Base-by-base conservation (phyloP, 2,888 invertebrate species). In the Brenthis hecate region DNA sequence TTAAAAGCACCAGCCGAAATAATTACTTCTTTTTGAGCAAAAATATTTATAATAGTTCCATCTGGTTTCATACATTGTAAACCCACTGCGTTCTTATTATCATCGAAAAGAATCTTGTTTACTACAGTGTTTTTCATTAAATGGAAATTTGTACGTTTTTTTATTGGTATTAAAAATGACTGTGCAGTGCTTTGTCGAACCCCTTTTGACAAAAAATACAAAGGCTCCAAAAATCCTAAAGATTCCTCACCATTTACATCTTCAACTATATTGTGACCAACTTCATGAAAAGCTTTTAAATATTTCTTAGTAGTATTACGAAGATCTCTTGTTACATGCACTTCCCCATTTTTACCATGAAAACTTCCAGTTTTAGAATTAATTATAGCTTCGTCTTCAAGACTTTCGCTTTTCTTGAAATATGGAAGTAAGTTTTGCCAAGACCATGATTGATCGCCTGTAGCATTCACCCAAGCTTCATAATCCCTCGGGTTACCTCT, bases 401-500 rank as follows among this genome's bases (percentile, higher is more conserved):
- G 57, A 43, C 89, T 86, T 79, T 94, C 88, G 4, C 89, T 88
- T 72, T 93, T 94, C 1, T 86, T 86, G 47, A 91, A 91, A 73
- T 91, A 94, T 1, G 86, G 82, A 0, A 86, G 74, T 1, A 93
- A 87, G 8, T 91, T 86, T 1, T 90, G 77, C 85, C 93, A 94
- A n/a, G 85, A 86, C 94, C 94, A 94, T 0, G 91, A 86, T 0
- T 76, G 60, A 64, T 94, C 94, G 0, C 91, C 91, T 14, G 84
- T 74, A 5, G 73, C 67, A 0, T 75, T 75, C 3, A 87, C 88
- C 94, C 94, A 94, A 54, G 81, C 78, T 48, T 92, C 83, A 67
- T 88, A 94, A 73, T 94, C 92, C 1, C 77, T 75, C 0, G 77
- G 80, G 71, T 85, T 87, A 0, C 94, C 94, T 43, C 93, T 87